phyloP scores from a whole-genome alignment of 2,888 invertebrate species.

The Gymnoscelis rufifasciata region DNA sequence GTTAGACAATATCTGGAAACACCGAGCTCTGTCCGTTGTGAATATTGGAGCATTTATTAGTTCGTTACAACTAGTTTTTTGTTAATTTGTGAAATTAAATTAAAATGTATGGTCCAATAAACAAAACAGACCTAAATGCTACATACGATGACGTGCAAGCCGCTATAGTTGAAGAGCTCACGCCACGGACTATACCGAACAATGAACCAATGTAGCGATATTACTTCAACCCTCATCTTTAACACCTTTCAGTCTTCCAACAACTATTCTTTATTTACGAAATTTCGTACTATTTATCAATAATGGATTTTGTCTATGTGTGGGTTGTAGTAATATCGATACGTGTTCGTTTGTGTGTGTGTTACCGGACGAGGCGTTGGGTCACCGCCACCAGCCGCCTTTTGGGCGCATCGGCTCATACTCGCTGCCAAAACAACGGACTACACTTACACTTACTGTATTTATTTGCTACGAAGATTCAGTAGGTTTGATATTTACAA shows the following conservation, averaged over 20 bases:
- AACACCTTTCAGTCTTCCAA: background rate
- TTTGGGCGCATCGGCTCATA: conserved; percentile 60
- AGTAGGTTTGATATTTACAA: too few relatives aligned
- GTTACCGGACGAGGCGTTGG: conserved; percentile 57
- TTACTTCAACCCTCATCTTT: background rate
- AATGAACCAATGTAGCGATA: conserved; percentile 17
- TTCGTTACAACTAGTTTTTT: too few relatives aligned
- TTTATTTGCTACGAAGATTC: too few relatives aligned
- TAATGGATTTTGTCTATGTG: too few relatives aligned
- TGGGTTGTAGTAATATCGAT: conserved; percentile 12
- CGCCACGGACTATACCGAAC: conserved; percentile 34
- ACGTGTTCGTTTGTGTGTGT: conserved; percentile 23
- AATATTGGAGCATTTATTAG: conserved; percentile 35
- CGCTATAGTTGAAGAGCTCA: conserved; percentile 43
- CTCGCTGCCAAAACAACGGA: conserved; percentile 58
- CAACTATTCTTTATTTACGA: background rate
- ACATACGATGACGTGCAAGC: conserved; percentile 36
- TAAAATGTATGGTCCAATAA: conserved; percentile 29
- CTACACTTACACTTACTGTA: background rate
- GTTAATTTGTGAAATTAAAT: background rate
- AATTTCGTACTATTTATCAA: background rate
- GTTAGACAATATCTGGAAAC: conserved; percentile 17
- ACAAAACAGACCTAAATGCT: conserved; percentile 24
- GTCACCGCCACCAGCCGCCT: conserved; percentile 64
- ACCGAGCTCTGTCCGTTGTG: conserved; percentile 26